Evolutionary conservation across 2,888 invertebrate genomes (phyloP).

Genomic region (Coelopa pilipes): DNA sequence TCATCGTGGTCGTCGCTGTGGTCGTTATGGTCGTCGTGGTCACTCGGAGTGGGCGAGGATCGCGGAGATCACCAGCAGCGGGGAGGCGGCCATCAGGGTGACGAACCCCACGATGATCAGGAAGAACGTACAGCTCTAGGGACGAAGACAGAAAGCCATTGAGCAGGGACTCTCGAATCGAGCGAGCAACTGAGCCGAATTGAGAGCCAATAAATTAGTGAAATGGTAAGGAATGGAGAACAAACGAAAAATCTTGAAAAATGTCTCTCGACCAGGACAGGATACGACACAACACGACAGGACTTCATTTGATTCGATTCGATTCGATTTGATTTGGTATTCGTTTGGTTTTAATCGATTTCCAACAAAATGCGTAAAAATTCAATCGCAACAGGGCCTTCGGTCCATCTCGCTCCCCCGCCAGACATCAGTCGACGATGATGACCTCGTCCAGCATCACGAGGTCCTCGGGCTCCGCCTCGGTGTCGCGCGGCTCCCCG

Average conservation of each 20-base stretch:
- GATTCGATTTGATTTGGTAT: constrained; percentile 2
- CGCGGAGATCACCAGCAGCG: constrained; percentile 3
- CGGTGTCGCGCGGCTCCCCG: neutral
- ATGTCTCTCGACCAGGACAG: constrained; percentile 17
- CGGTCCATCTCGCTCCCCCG: neutral
- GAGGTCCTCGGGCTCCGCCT: neutral
- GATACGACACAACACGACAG: too few relatives aligned
- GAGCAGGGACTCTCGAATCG: constrained; percentile 25
- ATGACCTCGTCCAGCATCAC: constrained; percentile 26
- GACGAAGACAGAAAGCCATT: constrained; percentile 4
- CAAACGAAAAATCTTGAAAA: constrained; percentile 24
- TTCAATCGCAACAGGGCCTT: neutral
- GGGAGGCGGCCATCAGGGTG: constrained; percentile 9
- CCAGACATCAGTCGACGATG: constrained; percentile 8
- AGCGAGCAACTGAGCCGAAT: neutral
- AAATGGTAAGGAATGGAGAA: neutral
- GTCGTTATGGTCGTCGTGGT: neutral
- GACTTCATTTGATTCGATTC: too few relatives aligned
- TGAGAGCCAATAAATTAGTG: too few relatives aligned
- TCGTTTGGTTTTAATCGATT: constrained; percentile 2
- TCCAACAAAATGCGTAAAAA: neutral
- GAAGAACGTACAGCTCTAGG: neutral
- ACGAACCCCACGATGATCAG: neutral
- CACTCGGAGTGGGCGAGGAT: constrained; percentile 9
- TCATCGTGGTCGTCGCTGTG: too few relatives aligned